These are phyloP conservation scores for Ernsta delagoae DNA, from an alignment of 2,888 invertebrate genomes.

Conservation along the genomic window DNA sequence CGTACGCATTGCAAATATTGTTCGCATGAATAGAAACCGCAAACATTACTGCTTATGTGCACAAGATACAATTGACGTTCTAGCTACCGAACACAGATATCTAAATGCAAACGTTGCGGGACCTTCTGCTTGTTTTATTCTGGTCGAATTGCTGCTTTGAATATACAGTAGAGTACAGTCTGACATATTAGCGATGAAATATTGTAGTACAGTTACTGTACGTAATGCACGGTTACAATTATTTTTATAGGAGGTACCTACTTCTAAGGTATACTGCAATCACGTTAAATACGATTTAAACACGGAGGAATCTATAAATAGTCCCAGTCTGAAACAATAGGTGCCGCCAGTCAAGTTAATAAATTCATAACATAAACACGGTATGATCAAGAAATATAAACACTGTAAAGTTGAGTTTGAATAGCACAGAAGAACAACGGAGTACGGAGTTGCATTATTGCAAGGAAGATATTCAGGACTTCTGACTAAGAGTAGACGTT, in stretches of 20 bases:
- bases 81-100: background rate
- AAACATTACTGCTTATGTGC: constrained; percentile 8
- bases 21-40: constrained; percentile 24
- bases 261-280: too few species aligned
- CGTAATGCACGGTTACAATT: too few species aligned
- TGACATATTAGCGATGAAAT: too few species aligned
- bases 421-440: background rate
- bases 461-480: constrained; percentile 15
- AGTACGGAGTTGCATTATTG: constrained; percentile 5
- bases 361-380: background rate
- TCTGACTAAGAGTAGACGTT: constrained; percentile 12
- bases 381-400: background rate
- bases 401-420: background rate
- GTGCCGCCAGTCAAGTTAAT: too few species aligned
- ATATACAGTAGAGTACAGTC: too few species aligned
- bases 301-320: too few species aligned
- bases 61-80: constrained; percentile 6
- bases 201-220: too few species aligned
- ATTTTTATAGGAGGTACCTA: too few species aligned
- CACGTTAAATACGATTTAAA: too few species aligned
- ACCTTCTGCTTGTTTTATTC: background rate
- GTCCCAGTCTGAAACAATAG: too few species aligned
- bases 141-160: too few species aligned
- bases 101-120: background rate
- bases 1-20: constrained; percentile 16